Evolutionary conservation across 2,113 vertebrate species (phyloP).

Genomic region (Arvicanthis niloticus): DNA sequence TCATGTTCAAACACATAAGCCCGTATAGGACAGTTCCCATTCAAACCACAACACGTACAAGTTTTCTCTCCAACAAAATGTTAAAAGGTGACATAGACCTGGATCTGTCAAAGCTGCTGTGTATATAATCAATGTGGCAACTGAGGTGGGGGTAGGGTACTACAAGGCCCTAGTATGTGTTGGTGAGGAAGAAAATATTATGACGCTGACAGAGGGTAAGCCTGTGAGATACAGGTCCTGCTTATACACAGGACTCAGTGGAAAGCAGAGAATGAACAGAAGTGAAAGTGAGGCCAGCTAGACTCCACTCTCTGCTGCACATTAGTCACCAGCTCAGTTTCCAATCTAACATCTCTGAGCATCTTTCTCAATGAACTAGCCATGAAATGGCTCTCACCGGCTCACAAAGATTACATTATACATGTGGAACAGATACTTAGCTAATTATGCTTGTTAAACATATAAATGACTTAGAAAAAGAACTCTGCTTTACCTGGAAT

Average conservation of each 20-base stretch:
- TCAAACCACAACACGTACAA: background rate
- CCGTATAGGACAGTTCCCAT: background rate
- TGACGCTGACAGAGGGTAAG: background rate
- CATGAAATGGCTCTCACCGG: background rate
- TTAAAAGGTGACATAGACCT: background rate
- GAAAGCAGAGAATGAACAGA: background rate
- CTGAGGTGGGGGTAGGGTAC: background rate
- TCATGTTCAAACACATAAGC: background rate
- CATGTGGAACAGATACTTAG: background rate
- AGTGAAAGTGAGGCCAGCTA: background rate
- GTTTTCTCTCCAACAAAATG: constrained; percentile 27
- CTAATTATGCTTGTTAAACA: background rate
- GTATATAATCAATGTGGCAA: background rate
- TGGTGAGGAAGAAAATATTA: background rate
- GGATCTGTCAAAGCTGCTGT: constrained; percentile 10
- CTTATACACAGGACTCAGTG: background rate
- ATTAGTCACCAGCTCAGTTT: background rate
- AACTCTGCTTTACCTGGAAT: constrained; percentile 9
- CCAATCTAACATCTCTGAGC: background rate
- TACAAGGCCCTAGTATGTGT: background rate
- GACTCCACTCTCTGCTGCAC: background rate
- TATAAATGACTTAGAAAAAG: constrained; percentile 14
- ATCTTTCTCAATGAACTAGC: background rate
- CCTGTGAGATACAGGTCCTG: background rate
- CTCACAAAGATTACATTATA: background rate